Evolutionary conservation across 2,888 invertebrate species (phyloP).

Genomic region (Villa cingulata): DNA sequence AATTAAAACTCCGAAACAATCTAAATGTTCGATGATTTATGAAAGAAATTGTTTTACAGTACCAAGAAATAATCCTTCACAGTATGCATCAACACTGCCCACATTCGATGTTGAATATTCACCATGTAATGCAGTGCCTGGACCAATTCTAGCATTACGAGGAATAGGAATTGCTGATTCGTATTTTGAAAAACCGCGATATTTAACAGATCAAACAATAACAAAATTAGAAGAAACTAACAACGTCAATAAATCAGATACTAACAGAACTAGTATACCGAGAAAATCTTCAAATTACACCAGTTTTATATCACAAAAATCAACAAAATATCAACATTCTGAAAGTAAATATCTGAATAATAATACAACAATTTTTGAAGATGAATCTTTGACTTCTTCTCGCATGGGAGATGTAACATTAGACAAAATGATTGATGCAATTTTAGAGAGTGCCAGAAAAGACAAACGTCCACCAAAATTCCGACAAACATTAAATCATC

Average conservation of each 20-base stretch:
- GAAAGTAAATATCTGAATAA: neutral
- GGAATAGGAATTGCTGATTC: slow-evolving; percentile 32
- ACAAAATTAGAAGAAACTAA: too few relatives aligned
- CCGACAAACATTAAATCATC: slow-evolving; percentile 12
- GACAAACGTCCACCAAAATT: slow-evolving; percentile 19
- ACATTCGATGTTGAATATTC: slow-evolving; percentile 32
- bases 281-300: neutral
- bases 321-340: neutral
- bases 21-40: neutral
- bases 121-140: slow-evolving; percentile 24
- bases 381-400: slow-evolving; percentile 25
- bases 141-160: slow-evolving; percentile 29
- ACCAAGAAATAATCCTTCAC: slow-evolving; percentile 6
- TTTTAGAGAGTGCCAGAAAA: slow-evolving; percentile 33
- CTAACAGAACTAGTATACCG: neutral
- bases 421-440: slow-evolving; percentile 36
- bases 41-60: neutral
- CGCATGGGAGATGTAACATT: slow-evolving; percentile 33
- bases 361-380: neutral
- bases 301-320: neutral
- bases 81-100: slow-evolving; percentile 17
- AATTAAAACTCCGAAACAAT: slow-evolving; percentile 10
- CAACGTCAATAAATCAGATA: too few relatives aligned
- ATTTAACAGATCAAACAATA: slow-evolving; percentile 19
- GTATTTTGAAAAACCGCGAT: slow-evolving; percentile 34